phyloP scores from a whole-genome alignment of 2,888 invertebrate species.

The Polylopha cassiicola region DNA sequence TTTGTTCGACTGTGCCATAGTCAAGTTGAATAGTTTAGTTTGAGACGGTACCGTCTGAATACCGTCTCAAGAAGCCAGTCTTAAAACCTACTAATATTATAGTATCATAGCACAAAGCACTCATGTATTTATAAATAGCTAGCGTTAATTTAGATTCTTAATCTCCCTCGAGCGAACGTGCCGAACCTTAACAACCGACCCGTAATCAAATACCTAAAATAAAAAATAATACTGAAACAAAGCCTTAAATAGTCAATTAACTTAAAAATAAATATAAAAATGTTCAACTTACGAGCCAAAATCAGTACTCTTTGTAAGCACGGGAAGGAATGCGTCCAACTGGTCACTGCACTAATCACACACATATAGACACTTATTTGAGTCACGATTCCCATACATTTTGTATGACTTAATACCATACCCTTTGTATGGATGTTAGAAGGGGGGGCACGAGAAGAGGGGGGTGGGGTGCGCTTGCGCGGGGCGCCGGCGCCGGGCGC shows the following conservation, averaged over 20 bases:
- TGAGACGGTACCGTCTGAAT: too few species aligned
- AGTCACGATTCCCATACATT: neutral
- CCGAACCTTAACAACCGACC: constrained; percentile 4
- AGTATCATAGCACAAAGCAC: too few species aligned
- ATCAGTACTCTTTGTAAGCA: too few species aligned
- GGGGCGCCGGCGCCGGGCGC: constrained; percentile 35
- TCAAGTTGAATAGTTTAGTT: too few species aligned
- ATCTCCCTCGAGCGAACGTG: neutral
- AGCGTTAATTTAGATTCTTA: too few species aligned
- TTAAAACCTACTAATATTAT: too few species aligned
- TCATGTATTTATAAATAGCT: too few species aligned
- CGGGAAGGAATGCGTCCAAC: too few species aligned
- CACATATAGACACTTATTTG: constrained; percentile 13
- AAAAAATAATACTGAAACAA: constrained; percentile 19
- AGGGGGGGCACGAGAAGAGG: constrained; percentile 27
- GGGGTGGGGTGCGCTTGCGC: constrained; percentile 30
- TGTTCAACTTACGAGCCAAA: too few species aligned
- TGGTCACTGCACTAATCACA: too few species aligned
- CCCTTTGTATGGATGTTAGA: constrained; percentile 36
- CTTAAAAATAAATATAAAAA: constrained; percentile 5
- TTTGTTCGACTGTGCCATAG: too few species aligned
- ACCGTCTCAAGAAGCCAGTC: too few species aligned
- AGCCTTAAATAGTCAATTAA: constrained; percentile 6
- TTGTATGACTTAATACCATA: neutral
- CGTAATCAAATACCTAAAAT: constrained; percentile 7